Base-by-base conservation (phyloP, 2,888 invertebrate genomes). In the Bimastos eiseni region DNA sequence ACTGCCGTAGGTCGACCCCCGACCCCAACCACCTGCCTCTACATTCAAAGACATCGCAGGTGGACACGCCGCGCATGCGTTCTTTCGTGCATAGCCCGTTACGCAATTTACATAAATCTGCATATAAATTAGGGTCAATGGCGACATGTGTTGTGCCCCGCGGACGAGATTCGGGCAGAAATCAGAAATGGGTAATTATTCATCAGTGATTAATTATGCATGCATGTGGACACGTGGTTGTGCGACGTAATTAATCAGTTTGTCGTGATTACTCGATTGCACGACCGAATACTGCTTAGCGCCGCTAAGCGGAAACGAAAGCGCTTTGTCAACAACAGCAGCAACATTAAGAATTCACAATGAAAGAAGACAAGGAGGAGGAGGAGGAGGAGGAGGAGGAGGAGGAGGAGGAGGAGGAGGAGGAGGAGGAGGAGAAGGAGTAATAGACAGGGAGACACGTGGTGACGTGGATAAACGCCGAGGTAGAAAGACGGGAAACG, bases 31-130 rank as follows among this genome's bases (percentile, higher is more conserved):
- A 70, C 70, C 70, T 70, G 70, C 70, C 30, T 1, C 30, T 8
- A 70, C n/a, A 70, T 30, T 70, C 70, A 70, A n/a, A 70, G 70
- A 70, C n/a, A 70, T n/a, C 30, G 8, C 70, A n/a, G 70, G 70
- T 70, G 70, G 70, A n/a, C n/a, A 70, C 17, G 70, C 70, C n/a
- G 70, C 70, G 70, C 70, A 70, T 70, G 70, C 70, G 70, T n/a
- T 3, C 70, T n/a, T n/a, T n/a, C 30, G n/a, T 70, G 70, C 70
- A 70, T 70, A 70, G n/a, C 4, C 70, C 70, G 70, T n/a, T 70
- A 70, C 70, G 70, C n/a, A 70, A 70, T 70, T 70, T 70, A 8
- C 70, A 70, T 70, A 70, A 70, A 70, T 70, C 70, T n/a, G 13
- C 70, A 70, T 70, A n/a, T 13, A 70, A 70, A 70, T 70, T 5